Evolutionary conservation across 2,888 invertebrate genomes (phyloP), one percentile per base, ranked within the genome.

Genomic region (Heliothis peltigera): DNA sequence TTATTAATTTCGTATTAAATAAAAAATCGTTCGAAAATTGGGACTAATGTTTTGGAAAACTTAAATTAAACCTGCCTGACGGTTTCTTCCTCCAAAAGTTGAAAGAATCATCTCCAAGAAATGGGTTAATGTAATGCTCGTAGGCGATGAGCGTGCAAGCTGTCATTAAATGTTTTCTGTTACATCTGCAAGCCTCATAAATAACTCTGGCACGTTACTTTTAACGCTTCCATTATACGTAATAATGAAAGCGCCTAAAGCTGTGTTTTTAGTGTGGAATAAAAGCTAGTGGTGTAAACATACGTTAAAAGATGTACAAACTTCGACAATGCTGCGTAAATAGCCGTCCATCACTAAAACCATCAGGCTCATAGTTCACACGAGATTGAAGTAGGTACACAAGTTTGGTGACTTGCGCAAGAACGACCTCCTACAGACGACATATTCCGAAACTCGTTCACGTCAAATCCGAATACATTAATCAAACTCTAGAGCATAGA

Each of bases 381-480:
- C 56, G 43, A 59, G 28, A 42, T 56, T 48, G 28, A 62, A 70
- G 62, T 65, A 54, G 52, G 58, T 44, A 57, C 56, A 67, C 66
- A 70, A 63, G 66, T 61, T 73, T 65, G 44, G 60, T 42, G 21
- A 17, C 42, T 74, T 79, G 57, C 67, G 60, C 62, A 77, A 80
- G 48, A 59, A 21, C 72, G 82, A 84, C 83, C 84, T 82, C 84
- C 71, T 72, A 75, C 66, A 79, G 71, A 72, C 72, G 84, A 83
- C 82, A 82, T 79, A 83, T 81, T 74, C 62, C 60, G 70, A 72
- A 83, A 84, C 83, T 86, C 79, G 87, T 86, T 81, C 87, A 83
- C 75, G 85, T 87, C 82, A 84, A 70, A 83, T 66, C 56, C 51
- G 75, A 84, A 80, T 85, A 84, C 89, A 93, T 94, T 90, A 91